Evolutionary conservation across 2,888 invertebrate species (phyloP).

Genomic region (Thelaira solivaga): DNA sequence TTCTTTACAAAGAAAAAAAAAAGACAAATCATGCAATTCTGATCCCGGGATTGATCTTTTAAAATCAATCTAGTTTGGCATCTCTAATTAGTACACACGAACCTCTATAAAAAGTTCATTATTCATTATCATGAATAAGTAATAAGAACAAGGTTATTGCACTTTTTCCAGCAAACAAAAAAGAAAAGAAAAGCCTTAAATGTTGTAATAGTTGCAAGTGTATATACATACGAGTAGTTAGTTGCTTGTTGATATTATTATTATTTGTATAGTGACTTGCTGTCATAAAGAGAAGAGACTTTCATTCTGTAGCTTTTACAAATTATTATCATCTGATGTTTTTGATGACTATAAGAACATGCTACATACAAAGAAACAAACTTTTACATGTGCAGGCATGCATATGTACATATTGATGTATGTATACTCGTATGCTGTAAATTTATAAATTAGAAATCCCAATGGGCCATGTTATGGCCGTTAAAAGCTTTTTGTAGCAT

Average conservation of each 20-base stretch:
- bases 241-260: constrained; percentile 9
- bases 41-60: too few species aligned
- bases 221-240: neutral
- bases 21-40: too few species aligned
- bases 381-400: neutral
- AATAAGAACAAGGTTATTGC: constrained; percentile 56
- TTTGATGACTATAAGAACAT: neutral
- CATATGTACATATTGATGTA: neutral
- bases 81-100: too few species aligned
- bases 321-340: constrained; percentile 26
- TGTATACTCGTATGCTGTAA: too few species aligned
- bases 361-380: too few species aligned
- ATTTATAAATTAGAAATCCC: too few species aligned
- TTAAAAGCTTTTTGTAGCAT: too few species aligned
- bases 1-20: too few species aligned
- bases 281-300: constrained; percentile 20
- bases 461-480: too few species aligned
- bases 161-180: constrained; percentile 29
- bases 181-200: constrained; percentile 2
- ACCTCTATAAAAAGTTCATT: neutral
- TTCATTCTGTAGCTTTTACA: neutral
- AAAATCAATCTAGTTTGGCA: too few species aligned
- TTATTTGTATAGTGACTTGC: neutral
- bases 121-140: constrained; percentile 30
- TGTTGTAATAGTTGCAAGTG: constrained; percentile 18